Percentiles rank a stretch among this genome's conserved stretches.
These are phyloP conservation scores for Cotesia typhae DNA, from an alignment of 1,140 invertebrate species.

Conservation along the genomic window DNA sequence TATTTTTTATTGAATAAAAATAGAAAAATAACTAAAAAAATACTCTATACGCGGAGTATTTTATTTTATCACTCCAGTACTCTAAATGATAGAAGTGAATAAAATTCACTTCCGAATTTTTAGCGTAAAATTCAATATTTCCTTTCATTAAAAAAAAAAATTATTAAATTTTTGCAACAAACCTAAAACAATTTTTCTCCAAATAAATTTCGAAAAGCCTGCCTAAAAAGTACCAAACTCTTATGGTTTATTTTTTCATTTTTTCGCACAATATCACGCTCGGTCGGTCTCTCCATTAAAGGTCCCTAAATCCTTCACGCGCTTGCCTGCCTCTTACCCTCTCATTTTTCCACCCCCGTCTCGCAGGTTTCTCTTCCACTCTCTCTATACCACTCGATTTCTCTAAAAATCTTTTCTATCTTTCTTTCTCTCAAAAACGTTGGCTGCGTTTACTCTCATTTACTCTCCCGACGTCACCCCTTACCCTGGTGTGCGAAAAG, in stretches of 20 bases:
- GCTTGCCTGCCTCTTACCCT: conserved; percentile 22
- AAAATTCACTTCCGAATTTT: too few relatives aligned
- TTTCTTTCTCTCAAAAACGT: conserved; percentile 24
- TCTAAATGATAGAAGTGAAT: too few relatives aligned
- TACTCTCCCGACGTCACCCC: conserved; percentile 30
- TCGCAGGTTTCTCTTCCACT: conserved; percentile 33
- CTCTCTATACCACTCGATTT: background rate
- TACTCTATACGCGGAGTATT: too few relatives aligned
- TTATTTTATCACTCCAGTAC: too few relatives aligned
- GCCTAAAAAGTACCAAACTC: background rate
- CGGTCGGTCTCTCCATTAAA: conserved; percentile 57
- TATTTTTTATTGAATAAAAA: too few relatives aligned
- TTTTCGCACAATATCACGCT: conserved; percentile 53
- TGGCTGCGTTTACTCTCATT: conserved; percentile 1
- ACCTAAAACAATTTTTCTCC: too few relatives aligned
- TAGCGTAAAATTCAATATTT: too few relatives aligned
- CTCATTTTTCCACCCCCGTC: conserved; percentile 47
- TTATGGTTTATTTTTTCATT: conserved; percentile 56
- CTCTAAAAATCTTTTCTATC: conserved; percentile 33
- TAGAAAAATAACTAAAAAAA: too few relatives aligned
- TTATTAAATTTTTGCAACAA: too few relatives aligned
- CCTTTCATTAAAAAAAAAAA: too few relatives aligned
- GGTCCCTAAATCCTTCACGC: conserved; percentile 59
- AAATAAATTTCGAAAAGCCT: background rate
- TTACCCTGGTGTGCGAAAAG: conserved; percentile 15